Conservation (phyloP, 2,113 vertebrate genomes). For the Synodontis membranacea region DNA sequence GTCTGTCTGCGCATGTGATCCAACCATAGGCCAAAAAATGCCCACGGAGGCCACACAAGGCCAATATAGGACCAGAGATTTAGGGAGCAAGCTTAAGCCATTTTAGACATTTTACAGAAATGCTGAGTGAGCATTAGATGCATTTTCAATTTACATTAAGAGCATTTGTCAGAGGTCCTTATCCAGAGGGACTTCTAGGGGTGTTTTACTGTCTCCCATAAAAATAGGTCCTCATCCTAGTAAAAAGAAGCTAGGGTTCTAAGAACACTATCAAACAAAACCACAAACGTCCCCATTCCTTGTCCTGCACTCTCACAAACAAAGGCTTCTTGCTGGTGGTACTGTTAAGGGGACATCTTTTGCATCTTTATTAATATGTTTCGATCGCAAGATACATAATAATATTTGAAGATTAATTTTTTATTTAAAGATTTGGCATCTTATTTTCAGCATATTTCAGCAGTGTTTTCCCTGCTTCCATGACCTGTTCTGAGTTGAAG, state of each 20-base stretch:
- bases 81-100: neutral
- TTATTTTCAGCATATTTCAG: neutral
- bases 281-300: neutral
- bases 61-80: neutral
- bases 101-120: neutral
- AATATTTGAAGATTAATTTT: no score
- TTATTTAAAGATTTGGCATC: no score
- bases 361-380: neutral
- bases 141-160: neutral
- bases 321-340: neutral
- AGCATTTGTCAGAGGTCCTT: neutral
- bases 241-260: neutral
- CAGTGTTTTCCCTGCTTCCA: neutral
- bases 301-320: neutral
- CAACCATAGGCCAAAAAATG: conserved; percentile 48
- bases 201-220: neutral
- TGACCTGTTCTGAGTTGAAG: neutral
- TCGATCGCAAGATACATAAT: neutral
- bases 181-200: neutral
- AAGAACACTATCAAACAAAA: neutral
- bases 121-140: neutral
- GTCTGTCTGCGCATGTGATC: conserved; percentile 28
- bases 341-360: neutral
- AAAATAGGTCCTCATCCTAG: neutral
- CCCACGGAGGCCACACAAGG: conserved; percentile 25